Percentiles rank a stretch among this genome's conserved stretches.
phyloP scores from a whole-genome alignment of 2,797 vertebrate species.

The Astyanax mexicanus region DNA sequence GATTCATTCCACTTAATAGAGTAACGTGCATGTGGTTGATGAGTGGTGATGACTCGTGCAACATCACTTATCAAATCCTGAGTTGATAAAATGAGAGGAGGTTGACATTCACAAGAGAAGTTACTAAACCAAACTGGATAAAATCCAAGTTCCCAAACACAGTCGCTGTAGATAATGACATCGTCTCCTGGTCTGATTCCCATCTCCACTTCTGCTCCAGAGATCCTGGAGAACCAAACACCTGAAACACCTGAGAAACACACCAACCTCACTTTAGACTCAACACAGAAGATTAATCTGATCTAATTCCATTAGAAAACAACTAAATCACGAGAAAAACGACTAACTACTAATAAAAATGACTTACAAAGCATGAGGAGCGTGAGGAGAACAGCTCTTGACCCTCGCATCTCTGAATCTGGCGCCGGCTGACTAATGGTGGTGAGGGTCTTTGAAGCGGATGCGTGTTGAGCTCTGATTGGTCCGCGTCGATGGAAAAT shows the following conservation, averaged over 20 bases:
- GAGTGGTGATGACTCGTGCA: too few relatives aligned
- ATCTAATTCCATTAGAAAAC: not conserved
- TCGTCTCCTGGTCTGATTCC: conserved; percentile 26
- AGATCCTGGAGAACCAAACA: conserved; percentile 1
- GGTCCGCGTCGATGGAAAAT: conserved; percentile 31
- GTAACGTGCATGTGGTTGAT: not conserved
- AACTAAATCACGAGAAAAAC: too few relatives aligned
- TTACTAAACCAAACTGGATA: conserved; percentile 7
- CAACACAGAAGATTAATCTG: not conserved
- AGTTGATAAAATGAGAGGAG: not conserved
- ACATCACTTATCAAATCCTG: accelerated
- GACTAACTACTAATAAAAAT: too few relatives aligned
- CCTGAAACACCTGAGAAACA: conserved; percentile 22
- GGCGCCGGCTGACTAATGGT: not conserved
- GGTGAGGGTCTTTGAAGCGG: not conserved
- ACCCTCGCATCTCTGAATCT: not conserved
- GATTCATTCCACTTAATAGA: not conserved
- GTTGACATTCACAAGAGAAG: not conserved
- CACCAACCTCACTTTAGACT: not conserved
- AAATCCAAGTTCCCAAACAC: not conserved
- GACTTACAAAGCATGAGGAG: not conserved
- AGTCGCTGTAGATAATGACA: not conserved
- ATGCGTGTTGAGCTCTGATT: conserved; percentile 13
- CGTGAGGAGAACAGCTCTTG: not conserved
- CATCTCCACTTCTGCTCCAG: conserved; percentile 12